Base-by-base conservation (phyloP, 2,113 vertebrate species). In the Ranitomeya variabilis region DNA sequence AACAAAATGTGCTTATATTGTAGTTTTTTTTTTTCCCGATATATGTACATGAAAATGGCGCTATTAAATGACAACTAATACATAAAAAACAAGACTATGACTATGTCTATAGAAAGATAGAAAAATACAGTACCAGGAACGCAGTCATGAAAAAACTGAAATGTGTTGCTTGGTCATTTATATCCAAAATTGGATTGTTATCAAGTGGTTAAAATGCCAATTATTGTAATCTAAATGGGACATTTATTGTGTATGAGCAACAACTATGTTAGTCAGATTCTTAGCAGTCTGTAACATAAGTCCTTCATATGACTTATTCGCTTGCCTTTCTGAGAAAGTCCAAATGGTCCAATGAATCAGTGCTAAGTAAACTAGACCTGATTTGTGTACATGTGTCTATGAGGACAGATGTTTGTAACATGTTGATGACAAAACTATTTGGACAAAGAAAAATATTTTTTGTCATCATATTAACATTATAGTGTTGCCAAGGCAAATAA, bases 381-480 rank as follows among this genome's bases (percentile, higher is more conserved):
- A 73, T 37, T 31, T 87, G 66, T 80, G 60, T 73, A 60, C 7
- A 13, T 23, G 8, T 73, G 66, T 37, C 54, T 16, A 73, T 71
- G 52, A 31, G 12, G 45, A 81, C 54, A 31, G 80, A 81, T 81
- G 26, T 6, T 69, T 87, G 10, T 81, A 54, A 60, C 19, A 60
- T 81, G 26, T 19, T 87, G 14, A 87, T 73, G 26, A 71, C 9
- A 10, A 71, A 60, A 26, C 18, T 23, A 60, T 60, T 79, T 82
- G 67, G 78, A 66, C 54, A 81, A 60, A 11, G 57, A 71, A 69
- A 79, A 26, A 3, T 16, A 45, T 37, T 19, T 37, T 23, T 73
- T 52, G 67, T 59, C 11, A 7, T 19, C 69, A 73, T 31, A 87
- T 81, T 73, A 87, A 51, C 45, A 60, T 60, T 71, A 60, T 64